Percentiles rank a stretch among this genome's conserved stretches.
These are phyloP conservation scores for Salvator merianae DNA, from an alignment of 2,113 vertebrate species.

Conservation along the genomic window DNA sequence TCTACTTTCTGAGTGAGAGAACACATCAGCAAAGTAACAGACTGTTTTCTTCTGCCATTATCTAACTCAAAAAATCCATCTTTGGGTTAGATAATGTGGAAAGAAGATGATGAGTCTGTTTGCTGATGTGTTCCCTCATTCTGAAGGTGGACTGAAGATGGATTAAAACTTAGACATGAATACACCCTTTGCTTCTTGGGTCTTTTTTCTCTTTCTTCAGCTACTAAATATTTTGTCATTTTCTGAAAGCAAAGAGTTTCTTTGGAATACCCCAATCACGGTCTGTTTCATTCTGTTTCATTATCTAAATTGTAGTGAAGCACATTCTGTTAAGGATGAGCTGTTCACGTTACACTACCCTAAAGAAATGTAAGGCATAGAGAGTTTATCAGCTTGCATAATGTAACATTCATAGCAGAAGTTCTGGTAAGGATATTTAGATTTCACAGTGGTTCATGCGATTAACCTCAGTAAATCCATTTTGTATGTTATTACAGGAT, in stretches of 20 bases:
- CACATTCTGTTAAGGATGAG: not conserved
- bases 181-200: not conserved
- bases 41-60: no score
- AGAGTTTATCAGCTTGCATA: not conserved
- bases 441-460: not conserved
- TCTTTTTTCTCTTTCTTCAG: not conserved
- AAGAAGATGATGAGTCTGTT: no score
- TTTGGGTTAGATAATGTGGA: no score
- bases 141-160: no score
- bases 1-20: no score
- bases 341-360: not conserved
- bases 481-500: not conserved
- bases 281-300: not conserved
- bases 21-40: no score
- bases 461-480: slow-evolving; percentile 8
- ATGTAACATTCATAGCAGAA: not conserved
- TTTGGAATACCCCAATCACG: not conserved
- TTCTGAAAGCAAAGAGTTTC: not conserved
- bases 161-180: no score
- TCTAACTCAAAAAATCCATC: no score
- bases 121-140: no score
- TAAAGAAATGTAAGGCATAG: not conserved
- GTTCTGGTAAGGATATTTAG: not conserved
- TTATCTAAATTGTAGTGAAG: not conserved
- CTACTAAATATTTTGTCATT: slow-evolving; percentile 10